Percentiles rank a stretch among this genome's conserved stretches.
These are phyloP conservation scores for Drosophila tropicalis DNA, from an alignment of 1,140 invertebrate genomes.

Conservation along the genomic window DNA sequence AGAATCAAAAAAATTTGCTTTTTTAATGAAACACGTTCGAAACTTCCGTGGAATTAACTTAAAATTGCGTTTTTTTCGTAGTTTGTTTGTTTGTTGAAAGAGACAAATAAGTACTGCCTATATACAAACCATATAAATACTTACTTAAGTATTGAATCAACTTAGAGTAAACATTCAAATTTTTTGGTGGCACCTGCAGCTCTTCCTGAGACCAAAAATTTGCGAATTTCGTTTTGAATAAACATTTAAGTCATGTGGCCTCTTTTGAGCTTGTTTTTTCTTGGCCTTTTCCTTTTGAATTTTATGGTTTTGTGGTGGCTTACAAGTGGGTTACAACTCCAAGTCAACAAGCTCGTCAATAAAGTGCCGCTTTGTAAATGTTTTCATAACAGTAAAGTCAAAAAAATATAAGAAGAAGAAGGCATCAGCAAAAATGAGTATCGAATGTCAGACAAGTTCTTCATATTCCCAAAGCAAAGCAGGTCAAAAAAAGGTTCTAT, in stretches of 20 bases:
- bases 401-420: neutral
- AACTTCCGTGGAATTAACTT: constrained; percentile 52
- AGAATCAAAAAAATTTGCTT: constrained; percentile 9
- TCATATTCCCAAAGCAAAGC: neutral
- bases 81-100: neutral
- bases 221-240: constrained; percentile 1
- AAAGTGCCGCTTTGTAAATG: constrained; percentile 40
- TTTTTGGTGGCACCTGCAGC: constrained; percentile 42
- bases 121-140: neutral
- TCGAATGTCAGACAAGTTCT: constrained; percentile 30
- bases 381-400: constrained; percentile 44
- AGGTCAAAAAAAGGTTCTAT: constrained; percentile 3
- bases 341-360: constrained; percentile 57
- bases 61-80: neutral
- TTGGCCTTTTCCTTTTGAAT: constrained; percentile 25
- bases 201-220: constrained; percentile 14
- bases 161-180: constrained; percentile 29
- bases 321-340: constrained; percentile 45
- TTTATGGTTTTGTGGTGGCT: constrained; percentile 1
- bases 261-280: constrained; percentile 49
- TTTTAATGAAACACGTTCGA: constrained; percentile 45
- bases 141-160: constrained; percentile 18
- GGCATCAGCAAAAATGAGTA: constrained; percentile 15
- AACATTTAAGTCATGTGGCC: constrained; percentile 47
- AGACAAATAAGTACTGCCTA: neutral